Evolutionary conservation across 2,888 invertebrate genomes (phyloP).

Genomic region (Adineta ricciae): DNA sequence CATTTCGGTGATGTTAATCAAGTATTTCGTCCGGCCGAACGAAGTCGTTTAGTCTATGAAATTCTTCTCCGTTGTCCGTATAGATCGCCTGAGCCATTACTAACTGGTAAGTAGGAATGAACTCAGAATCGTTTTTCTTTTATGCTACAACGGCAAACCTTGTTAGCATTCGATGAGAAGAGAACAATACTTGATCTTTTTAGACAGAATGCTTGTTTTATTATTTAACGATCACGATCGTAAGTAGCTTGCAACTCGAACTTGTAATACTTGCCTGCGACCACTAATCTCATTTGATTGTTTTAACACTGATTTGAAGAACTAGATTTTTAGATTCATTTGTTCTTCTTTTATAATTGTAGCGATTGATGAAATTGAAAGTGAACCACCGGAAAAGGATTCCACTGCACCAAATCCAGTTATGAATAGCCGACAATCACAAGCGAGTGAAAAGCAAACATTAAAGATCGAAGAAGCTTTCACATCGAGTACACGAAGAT

Average conservation of each 20-base stretch:
- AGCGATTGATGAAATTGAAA: not conserved
- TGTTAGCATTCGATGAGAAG: too few species aligned
- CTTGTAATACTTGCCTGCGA: not conserved
- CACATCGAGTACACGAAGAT: conserved; percentile 9
- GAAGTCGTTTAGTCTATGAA: conserved; percentile 10
- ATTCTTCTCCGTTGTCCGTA: conserved; percentile 2
- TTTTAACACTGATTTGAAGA: too few species aligned
- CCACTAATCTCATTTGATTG: not conserved
- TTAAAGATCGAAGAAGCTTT: conserved; percentile 10
- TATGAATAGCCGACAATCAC: not conserved
- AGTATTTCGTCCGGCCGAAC: conserved; percentile 16
- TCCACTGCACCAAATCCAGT: not conserved
- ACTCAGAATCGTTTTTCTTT: too few species aligned
- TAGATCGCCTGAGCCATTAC: not conserved
- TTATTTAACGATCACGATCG: not conserved
- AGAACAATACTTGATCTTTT: not conserved
- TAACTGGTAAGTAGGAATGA: too few species aligned
- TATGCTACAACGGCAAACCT: too few species aligned
- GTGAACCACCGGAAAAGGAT: not conserved
- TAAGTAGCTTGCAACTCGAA: not conserved
- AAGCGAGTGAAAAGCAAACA: not conserved
- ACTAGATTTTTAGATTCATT: too few species aligned
- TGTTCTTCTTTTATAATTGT: not conserved
- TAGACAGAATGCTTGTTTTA: not conserved
- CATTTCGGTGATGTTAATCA: not conserved